phyloP scores from a whole-genome alignment of 2,888 invertebrate species.

The Pyrochroa serraticornis region DNA sequence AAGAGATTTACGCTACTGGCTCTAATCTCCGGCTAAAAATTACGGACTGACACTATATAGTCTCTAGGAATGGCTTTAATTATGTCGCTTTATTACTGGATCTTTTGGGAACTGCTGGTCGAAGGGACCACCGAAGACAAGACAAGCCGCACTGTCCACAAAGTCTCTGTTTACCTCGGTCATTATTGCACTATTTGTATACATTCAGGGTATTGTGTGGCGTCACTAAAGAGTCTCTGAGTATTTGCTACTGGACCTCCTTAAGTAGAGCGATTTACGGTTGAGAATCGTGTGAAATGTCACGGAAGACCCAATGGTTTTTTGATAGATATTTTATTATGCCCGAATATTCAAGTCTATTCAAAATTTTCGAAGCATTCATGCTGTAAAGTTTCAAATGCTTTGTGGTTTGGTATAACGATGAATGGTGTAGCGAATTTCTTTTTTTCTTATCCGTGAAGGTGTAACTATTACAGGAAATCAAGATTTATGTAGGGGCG shows the following conservation, averaged over 20 bases:
- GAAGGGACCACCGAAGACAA: not conserved
- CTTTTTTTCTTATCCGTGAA: too few species aligned
- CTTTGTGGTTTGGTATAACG: too few species aligned
- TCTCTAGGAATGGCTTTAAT: too few species aligned
- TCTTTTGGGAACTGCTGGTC: not conserved
- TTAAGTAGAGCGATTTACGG: constrained; percentile 31
- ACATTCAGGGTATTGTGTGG: constrained; percentile 50
- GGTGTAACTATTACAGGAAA: too few species aligned
- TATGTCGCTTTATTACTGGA: too few species aligned
- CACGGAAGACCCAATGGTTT: not conserved
- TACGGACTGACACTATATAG: too few species aligned
- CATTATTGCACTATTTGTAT: constrained; percentile 57
- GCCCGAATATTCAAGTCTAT: too few species aligned
- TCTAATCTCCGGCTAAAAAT: not conserved
- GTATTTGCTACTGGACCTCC: constrained; percentile 29
- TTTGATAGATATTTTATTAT: too few species aligned
- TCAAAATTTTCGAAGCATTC: too few species aligned
- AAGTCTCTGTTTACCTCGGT: constrained; percentile 54
- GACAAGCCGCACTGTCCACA: constrained; percentile 39
- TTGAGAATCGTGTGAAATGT: not conserved
- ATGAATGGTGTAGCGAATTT: too few species aligned
- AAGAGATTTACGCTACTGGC: constrained; percentile 28
- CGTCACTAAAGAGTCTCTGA: constrained; percentile 35
- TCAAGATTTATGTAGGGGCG: too few species aligned
- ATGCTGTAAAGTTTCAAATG: too few species aligned